Base-by-base conservation (phyloP, 2,797 vertebrate genomes). In the Halcyon badia region DNA sequence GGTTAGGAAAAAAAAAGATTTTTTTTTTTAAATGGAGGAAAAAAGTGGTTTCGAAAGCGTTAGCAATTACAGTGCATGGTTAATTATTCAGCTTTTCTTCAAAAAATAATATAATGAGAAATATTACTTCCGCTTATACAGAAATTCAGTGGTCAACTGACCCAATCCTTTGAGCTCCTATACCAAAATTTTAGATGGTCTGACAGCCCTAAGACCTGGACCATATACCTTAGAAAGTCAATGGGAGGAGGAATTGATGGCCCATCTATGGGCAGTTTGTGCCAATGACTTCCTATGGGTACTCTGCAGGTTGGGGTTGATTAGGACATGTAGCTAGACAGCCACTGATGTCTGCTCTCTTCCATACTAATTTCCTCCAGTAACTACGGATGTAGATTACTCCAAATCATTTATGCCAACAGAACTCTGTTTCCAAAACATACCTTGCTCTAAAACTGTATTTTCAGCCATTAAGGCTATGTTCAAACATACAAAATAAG, bases 211-310 rank as follows among this genome's bases (percentile, higher is more conserved):
- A 39, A 52, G 46, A 33, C 20, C 21, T 39, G 35, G 48, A 46
- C 33, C 41, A 41, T 7, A 5, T 2, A 22, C 2, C 2, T 6
- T 5, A 8, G 26, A n/a, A 84, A 51, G 20, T 10, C 42, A 62
- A 7, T 3, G 13, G 60, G 39, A 77, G 30, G 26, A 90, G 14
- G 48, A 52, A 33, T 0, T 11, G 57, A 35, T 56, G 84, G 26
- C 24, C 37, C 49, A 64, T 8, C 18, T 33, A 26, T 7, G 51
- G 46, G 62, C 10, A 11, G 9, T 6, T 46, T 24, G 22, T 39
- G 41, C 11, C 87, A 70, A 9, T 11, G 26, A 46, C 56, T 52
- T 30, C 70, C n/a, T 41, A 21, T 0, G 0, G 0, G 7, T n/a
- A 24, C 68, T 68, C 48, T 12, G 15, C 1, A 2, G 15, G 12